These are phyloP conservation scores for Bombylius major DNA, from an alignment of 2,888 invertebrate genomes.

Conservation along the genomic window DNA sequence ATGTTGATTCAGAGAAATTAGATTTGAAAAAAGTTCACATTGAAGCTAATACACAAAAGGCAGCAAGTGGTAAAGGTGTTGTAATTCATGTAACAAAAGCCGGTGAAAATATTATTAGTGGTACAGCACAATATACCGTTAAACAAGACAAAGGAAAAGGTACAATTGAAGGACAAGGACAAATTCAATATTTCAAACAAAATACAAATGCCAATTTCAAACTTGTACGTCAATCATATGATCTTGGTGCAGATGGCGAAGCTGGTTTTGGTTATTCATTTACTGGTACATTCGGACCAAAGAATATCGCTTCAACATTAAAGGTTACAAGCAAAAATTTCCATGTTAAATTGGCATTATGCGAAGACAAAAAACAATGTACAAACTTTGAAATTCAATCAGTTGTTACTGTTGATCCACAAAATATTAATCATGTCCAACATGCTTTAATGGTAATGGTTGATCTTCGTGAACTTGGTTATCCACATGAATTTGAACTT, in stretches of 20 bases:
- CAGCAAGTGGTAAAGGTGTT: slow-evolving; percentile 47
- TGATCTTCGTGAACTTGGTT: slow-evolving; percentile 60
- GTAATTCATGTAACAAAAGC: slow-evolving; percentile 50
- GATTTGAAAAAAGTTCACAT: slow-evolving; percentile 51
- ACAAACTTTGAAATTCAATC: slow-evolving; percentile 49
- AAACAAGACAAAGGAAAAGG: slow-evolving; percentile 58
- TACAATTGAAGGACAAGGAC: slow-evolving; percentile 63
- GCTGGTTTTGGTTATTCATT: slow-evolving; percentile 51
- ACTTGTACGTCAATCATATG: slow-evolving; percentile 50
- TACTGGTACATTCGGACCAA: slow-evolving; percentile 54
- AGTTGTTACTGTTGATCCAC: slow-evolving; percentile 19
- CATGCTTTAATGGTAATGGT: slow-evolving; percentile 52
- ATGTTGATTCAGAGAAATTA: slow-evolving; percentile 50
- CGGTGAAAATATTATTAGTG: slow-evolving; percentile 50
- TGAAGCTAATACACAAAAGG: slow-evolving; percentile 48
- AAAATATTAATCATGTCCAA: slow-evolving; percentile 35
- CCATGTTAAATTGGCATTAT: slow-evolving; percentile 55
- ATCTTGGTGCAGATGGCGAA: slow-evolving; percentile 47
- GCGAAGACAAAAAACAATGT: slow-evolving; percentile 68
- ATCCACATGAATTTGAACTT: slow-evolving; percentile 61
- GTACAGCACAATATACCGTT: slow-evolving; percentile 56
- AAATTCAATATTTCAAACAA: slow-evolving; percentile 54
- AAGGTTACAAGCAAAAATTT: slow-evolving; percentile 62
- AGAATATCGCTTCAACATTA: slow-evolving; percentile 55
- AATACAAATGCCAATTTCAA: slow-evolving; percentile 61